These are phyloP conservation scores for Patiria miniata DNA, from an alignment of 35 echinoderm and acorn worm genomes.

Conservation along the genomic window DNA sequence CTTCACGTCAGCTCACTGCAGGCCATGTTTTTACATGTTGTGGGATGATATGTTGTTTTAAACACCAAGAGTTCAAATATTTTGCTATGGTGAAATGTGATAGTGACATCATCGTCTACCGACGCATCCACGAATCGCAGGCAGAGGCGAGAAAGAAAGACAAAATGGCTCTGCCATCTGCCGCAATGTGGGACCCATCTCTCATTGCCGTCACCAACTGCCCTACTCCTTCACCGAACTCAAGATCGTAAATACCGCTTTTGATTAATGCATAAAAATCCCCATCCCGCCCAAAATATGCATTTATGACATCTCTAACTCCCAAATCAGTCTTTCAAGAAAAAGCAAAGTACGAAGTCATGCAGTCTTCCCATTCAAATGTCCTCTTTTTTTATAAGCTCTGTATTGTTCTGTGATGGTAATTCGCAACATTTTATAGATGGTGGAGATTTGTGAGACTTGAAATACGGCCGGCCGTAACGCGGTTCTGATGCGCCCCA, in stretches of 20 bases:
- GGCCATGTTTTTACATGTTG: too few relatives aligned
- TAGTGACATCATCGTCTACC: slow-evolving; percentile 5
- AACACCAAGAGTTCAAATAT: too few relatives aligned
- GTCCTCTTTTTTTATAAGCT: neutral
- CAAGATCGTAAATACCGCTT: slow-evolving; percentile 17
- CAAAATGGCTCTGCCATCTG: neutral
- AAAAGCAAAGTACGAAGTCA: neutral
- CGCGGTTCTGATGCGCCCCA: neutral
- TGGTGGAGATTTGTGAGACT: slow-evolving; percentile 12
- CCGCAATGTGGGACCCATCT: neutral
- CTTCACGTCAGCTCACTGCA: too few relatives aligned
- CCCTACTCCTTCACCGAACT: neutral
- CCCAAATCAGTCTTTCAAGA: neutral
- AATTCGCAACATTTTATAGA: slow-evolving; percentile 25
- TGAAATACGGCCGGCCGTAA: slow-evolving; percentile 2
- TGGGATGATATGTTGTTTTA: too few relatives aligned
- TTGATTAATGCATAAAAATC: slow-evolving; percentile 25
- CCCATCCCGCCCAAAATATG: neutral
- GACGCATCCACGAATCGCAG: neutral
- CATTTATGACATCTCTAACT: slow-evolving; percentile 15
- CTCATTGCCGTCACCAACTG: neutral
- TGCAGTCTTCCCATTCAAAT: too few relatives aligned
- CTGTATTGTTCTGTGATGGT: neutral
- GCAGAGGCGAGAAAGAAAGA: too few relatives aligned
- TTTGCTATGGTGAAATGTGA: too few relatives aligned